A percentile compares a stretch with the other conserved stretches of the same genome.
Evolutionary conservation across 2,797 vertebrate genomes (phyloP).

Genomic region (Sebastes steindachneri): DNA sequence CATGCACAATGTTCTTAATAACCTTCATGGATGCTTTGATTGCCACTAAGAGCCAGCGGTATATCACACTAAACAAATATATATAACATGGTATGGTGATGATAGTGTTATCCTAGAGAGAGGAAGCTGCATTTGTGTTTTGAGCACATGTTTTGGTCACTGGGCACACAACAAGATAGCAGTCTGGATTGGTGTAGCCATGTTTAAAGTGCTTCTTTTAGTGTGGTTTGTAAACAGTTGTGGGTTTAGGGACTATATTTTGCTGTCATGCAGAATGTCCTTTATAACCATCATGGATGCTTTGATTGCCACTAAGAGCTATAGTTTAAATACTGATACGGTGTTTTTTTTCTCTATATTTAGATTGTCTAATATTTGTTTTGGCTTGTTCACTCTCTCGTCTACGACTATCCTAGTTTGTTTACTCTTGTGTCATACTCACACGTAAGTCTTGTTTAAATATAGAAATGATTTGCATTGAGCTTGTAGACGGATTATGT

Average conservation of each 20-base stretch:
- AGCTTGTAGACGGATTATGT: background rate
- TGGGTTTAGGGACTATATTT: background rate
- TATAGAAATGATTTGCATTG: background rate
- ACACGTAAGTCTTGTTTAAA: background rate
- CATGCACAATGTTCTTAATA: background rate
- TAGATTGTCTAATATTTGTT: background rate
- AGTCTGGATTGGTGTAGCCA: background rate
- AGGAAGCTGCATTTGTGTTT: background rate
- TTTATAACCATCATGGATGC: background rate
- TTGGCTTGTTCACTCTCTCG: background rate
- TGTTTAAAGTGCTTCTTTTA: background rate
- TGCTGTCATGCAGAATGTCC: background rate
- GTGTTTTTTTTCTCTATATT: too few species aligned
- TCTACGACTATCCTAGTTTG: background rate
- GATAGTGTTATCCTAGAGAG: background rate
- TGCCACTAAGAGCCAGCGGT: too few species aligned
- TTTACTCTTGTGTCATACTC: background rate
- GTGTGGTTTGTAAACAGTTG: background rate
- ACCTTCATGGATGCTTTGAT: too few species aligned
- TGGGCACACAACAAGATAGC: background rate
- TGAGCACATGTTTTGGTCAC: background rate
- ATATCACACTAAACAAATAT: too few species aligned
- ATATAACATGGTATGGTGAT: background rate
- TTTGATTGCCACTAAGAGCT: too few species aligned
- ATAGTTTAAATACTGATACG: too few species aligned